These are phyloP conservation scores for Liposcelis brunnea DNA, from an alignment of 2,888 invertebrate genomes.

Conservation along the genomic window DNA sequence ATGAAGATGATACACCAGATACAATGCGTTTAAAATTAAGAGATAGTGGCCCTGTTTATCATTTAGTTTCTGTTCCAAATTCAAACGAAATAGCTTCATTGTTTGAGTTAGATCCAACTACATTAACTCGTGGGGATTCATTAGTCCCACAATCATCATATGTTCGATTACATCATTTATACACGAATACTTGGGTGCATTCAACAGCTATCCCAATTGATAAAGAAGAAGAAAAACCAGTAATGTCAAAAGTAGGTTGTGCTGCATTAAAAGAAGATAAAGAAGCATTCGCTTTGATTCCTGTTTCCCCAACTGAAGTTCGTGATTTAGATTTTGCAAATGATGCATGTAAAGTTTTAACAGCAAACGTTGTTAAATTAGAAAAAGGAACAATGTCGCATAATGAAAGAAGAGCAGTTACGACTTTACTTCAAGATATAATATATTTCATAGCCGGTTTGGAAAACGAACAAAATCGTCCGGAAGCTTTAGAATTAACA, in stretches of 20 bases:
- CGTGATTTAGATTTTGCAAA: constrained; percentile 98
- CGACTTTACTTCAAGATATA: constrained; percentile 78
- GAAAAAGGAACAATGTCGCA: constrained; percentile 78
- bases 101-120: constrained; percentile 94
- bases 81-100: constrained; percentile 87
- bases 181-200: constrained; percentile 95
- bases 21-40: constrained; percentile 33
- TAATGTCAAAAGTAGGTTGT: constrained; percentile 93
- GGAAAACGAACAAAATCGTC: constrained; percentile 87
- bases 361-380: constrained; percentile 61
- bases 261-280: constrained; percentile 92
- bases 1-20: constrained; percentile 38
- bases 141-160: constrained; percentile 92
- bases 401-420: constrained; percentile 77
- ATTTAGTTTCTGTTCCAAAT: constrained; percentile 76
- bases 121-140: constrained; percentile 82
- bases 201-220: constrained; percentile 92
- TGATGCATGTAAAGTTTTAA: constrained; percentile 92
- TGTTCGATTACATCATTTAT: constrained; percentile 81
- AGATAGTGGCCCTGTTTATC: constrained; percentile 50
- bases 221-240: constrained; percentile 89
- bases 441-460: constrained; percentile 94
- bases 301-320: constrained; percentile 94
- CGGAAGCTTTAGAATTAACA: constrained; percentile 79
- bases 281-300: constrained; percentile 93